Conservation (phyloP, 2,797 vertebrate species). For the Arctocebus calabarensis region DNA sequence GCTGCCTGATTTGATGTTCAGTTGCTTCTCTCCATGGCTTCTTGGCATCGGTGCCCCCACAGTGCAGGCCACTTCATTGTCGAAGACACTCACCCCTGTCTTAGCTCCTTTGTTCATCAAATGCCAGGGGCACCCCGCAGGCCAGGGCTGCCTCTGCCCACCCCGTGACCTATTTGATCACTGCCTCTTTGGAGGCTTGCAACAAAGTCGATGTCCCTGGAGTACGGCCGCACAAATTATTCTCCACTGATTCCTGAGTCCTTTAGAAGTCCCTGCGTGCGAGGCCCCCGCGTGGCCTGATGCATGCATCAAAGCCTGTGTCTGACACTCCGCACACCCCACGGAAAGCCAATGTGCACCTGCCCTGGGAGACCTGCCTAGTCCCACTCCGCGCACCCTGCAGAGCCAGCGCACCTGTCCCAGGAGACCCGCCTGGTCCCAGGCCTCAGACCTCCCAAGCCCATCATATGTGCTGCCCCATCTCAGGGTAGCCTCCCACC, state of each 20-base stretch:
- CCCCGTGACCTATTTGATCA: conserved; percentile 39
- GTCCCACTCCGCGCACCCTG: neutral
- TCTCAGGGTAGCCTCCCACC: neutral
- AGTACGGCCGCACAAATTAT: fast-evolving
- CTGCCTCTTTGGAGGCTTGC: neutral
- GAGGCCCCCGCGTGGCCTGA: fast-evolving
- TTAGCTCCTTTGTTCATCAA: conserved; percentile 30
- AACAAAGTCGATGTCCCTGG: neutral
- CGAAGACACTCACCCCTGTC: neutral
- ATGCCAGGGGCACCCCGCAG: neutral
- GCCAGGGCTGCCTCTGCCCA: neutral
- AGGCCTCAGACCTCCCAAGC: neutral
- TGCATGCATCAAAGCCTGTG: neutral
- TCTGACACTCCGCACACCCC: neutral
- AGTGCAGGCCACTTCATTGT: neutral
- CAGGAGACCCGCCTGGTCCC: neutral
- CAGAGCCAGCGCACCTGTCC: neutral
- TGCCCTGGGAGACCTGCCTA: neutral
- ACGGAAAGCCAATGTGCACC: neutral
- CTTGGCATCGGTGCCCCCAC: neutral
- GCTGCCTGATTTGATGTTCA: neutral
- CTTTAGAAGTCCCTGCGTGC: conserved; percentile 34
- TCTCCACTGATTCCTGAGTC: fast-evolving
- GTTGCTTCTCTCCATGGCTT: neutral
- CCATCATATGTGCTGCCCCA: fast-evolving